Evolutionary conservation across 2,888 invertebrate genomes (phyloP).

Genomic region (Xiphydria camelus): DNA sequence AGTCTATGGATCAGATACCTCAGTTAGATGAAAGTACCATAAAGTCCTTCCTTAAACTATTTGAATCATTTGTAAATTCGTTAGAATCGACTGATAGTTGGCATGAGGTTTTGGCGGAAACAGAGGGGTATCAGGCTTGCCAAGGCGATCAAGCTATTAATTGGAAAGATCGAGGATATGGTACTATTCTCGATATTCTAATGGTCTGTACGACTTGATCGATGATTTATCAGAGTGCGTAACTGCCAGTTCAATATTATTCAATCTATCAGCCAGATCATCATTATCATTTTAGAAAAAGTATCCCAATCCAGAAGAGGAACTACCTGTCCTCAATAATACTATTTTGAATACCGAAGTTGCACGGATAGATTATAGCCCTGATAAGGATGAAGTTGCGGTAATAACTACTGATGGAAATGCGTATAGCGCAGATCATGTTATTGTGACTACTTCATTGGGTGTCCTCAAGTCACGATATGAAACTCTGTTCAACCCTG

Average conservation of each 20-base stretch:
- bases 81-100: slow-evolving; percentile 29
- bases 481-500: slow-evolving; percentile 62
- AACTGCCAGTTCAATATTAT: too few relatives aligned
- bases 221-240: too few relatives aligned
- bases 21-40: too few relatives aligned
- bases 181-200: slow-evolving; percentile 42
- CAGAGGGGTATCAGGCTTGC: slow-evolving; percentile 8
- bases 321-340: slow-evolving; percentile 42
- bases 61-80: too few relatives aligned
- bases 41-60: too few relatives aligned
- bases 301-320: slow-evolving; percentile 39
- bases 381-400: slow-evolving; percentile 40
- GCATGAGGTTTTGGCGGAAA: slow-evolving; percentile 24
- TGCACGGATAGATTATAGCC: slow-evolving; percentile 34
- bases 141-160: slow-evolving; percentile 33
- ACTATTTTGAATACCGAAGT: slow-evolving; percentile 41
- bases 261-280: too few relatives aligned
- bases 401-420: slow-evolving; percentile 62
- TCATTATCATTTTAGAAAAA: slow-evolving; percentile 36
- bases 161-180: slow-evolving; percentile 43
- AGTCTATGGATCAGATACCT: not conserved
- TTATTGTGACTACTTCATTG: slow-evolving; percentile 70
- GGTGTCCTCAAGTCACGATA: slow-evolving; percentile 69
- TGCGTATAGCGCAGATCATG: slow-evolving; percentile 63
- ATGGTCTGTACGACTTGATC: slow-evolving; percentile 36